Base-by-base conservation (phyloP, 2,113 vertebrate species). In the rabbit (Oryctolagus cuniculus) region DNA sequence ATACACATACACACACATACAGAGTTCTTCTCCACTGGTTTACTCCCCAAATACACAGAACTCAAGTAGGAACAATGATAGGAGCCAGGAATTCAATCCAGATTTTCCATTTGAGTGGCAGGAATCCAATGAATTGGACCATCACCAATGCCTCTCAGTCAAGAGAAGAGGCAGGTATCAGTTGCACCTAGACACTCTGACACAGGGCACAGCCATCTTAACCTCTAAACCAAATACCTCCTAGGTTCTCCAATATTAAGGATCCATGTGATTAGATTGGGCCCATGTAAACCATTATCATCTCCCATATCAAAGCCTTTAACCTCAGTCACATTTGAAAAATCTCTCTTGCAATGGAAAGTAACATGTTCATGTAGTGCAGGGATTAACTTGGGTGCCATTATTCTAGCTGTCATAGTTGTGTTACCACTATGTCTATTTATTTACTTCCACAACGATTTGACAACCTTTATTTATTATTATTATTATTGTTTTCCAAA, bases 201-300 rank as follows among this genome's bases (percentile, higher is more conserved):
- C 7, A 44, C 44, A 44, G 44, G 44, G 44, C 44, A 44, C 44
- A 44, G 44, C 6, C 44, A 44, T 44, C 44, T 44, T 44, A 44
- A 44, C 44, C 44, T 44, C 44, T 44, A 44, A 44, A 44, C 44
- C 44, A 44, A 44, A 44, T 44, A 44, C 44, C 44, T 44, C 7
- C 44, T 44, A 53, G 17, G 1, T 3, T 49, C 24, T 63, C 19
- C 7, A 58, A 15, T 24, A 55, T 80, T 21, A 80, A 44, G 1
- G 22, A 72, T 31, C 16, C 53, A 25, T 21, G 9, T 38, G 24
- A 49, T 77, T 36, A 66, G 0, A 36, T 0, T 61, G 24, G 10
- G 2, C 1, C 3, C 34, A 73, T 5, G 5, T 2, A 67, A 22
- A 12, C 6, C 4, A 29, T 25, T 17, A 36, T 10, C 21, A 38